Conservation (phyloP, 2,113 vertebrate genomes). For the Pseudorasbora parva region DNA sequence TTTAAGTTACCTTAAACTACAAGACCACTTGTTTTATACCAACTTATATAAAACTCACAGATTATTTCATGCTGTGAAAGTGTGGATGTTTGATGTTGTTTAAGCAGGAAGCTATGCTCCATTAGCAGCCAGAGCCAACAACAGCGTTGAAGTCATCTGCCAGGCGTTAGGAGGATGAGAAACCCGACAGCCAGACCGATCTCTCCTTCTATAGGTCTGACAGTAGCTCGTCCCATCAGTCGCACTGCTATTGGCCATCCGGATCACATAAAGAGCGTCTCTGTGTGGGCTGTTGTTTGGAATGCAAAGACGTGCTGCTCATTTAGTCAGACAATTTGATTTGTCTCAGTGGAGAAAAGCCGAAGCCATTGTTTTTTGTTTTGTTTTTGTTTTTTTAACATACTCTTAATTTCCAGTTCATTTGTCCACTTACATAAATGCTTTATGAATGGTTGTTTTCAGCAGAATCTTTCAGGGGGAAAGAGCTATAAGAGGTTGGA, state of each 20-base stretch:
- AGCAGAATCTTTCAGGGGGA: neutral
- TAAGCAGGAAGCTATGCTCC: neutral
- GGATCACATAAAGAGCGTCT: slow-evolving; percentile 41
- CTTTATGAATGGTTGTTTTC: slow-evolving; percentile 14
- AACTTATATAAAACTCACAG: neutral
- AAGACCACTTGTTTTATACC: neutral
- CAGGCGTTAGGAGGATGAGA: slow-evolving; percentile 64
- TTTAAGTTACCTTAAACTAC: neutral
- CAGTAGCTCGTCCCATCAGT: slow-evolving; percentile 1
- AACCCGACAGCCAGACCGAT: slow-evolving; percentile 10
- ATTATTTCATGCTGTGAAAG: neutral
- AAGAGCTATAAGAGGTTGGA: neutral
- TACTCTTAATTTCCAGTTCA: slow-evolving; percentile 10
- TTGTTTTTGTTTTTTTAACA: neutral
- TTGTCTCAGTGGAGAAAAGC: slow-evolving; percentile 22
- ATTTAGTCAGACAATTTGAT: slow-evolving; percentile 55
- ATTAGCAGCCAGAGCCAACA: neutral
- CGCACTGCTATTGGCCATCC: neutral
- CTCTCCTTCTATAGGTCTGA: slow-evolving; percentile 32
- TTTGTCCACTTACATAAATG: slow-evolving; percentile 5
- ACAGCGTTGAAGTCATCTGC: slow-evolving; percentile 66
- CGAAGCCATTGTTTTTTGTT: neutral
- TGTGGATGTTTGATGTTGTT: neutral
- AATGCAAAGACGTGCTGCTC: slow-evolving; percentile 57
- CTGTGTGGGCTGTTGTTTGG: slow-evolving; percentile 58